phyloP scores from a whole-genome alignment of 37 sponge, comb jelly and placozoan genomes.

The Diacarnus erythraeanus region DNA sequence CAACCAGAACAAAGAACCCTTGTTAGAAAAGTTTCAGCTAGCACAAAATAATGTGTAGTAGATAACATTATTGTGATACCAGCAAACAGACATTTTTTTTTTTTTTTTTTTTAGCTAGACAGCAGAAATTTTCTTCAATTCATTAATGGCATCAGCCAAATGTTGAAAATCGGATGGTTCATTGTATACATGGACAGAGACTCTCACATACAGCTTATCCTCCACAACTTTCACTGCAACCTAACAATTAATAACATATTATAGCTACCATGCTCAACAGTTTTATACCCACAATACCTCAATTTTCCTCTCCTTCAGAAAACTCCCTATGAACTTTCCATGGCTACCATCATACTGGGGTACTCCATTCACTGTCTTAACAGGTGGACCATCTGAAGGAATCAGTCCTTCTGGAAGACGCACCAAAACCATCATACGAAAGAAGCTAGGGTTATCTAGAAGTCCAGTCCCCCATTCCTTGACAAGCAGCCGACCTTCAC shows the following conservation, averaged over 20 bases:
- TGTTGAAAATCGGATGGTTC: conserved; percentile 24
- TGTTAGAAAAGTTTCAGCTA: no score
- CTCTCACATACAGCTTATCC: conserved; percentile 59
- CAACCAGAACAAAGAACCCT: no score
- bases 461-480: conserved; percentile 67
- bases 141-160: conserved; percentile 49
- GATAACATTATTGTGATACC: no score
- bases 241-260: no score
- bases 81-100: no score
- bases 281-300: no score
- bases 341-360: background rate
- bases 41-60: no score
- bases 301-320: background rate
- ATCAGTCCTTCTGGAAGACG: conserved; percentile 48
- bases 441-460: conserved; percentile 50
- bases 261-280: no score
- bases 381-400: background rate
- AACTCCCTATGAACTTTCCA: background rate
- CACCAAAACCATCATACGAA: conserved; percentile 71
- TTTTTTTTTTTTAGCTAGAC: no score
- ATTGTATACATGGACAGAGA: conserved; percentile 82
- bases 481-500: conserved; percentile 28
- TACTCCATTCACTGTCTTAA: background rate
- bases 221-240: conserved; percentile 72
- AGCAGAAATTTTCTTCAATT: background rate